Evolutionary conservation across 2,888 invertebrate genomes (phyloP).

Genomic region (Diachrysia chrysitis): DNA sequence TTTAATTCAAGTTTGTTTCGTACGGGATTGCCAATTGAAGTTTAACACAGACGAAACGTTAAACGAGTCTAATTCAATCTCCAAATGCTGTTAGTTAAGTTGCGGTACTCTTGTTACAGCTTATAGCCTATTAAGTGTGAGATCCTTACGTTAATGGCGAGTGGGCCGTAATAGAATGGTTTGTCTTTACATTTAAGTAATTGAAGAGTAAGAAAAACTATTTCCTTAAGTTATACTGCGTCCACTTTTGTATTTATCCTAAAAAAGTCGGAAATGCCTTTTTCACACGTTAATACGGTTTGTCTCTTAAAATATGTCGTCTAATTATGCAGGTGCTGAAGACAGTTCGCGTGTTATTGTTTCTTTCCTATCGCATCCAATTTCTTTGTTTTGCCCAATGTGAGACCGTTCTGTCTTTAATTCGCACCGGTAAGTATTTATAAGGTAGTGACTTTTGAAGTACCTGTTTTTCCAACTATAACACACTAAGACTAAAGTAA

Average conservation of each 20-base stretch:
- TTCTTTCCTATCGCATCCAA: too few relatives aligned
- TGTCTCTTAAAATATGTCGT: too few relatives aligned
- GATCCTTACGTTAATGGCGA: slow-evolving; percentile 12
- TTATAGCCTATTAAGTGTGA: slow-evolving; percentile 10
- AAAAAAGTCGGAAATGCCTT: too few relatives aligned
- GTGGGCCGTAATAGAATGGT: background rate
- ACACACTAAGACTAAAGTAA: too few relatives aligned
- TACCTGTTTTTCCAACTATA: too few relatives aligned
- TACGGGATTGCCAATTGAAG: background rate
- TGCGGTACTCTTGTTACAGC: slow-evolving; percentile 13
- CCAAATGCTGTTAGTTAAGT: slow-evolving; percentile 6
- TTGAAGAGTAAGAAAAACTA: slow-evolving; percentile 17
- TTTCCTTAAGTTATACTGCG: slow-evolving; percentile 8
- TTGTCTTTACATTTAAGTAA: slow-evolving; percentile 10
- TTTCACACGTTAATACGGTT: too few relatives aligned
- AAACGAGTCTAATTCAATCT: slow-evolving; percentile 28
- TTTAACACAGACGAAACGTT: slow-evolving; percentile 1
- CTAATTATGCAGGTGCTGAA: too few relatives aligned
- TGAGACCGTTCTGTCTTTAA: too few relatives aligned
- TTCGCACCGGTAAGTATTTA: too few relatives aligned
- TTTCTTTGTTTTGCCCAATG: too few relatives aligned
- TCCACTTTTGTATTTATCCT: background rate
- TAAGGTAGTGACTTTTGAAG: too few relatives aligned
- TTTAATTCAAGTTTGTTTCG: background rate
- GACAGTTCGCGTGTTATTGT: too few relatives aligned